Base-by-base conservation (phyloP, 2,888 invertebrate species). In the Rotaria sp. region DNA sequence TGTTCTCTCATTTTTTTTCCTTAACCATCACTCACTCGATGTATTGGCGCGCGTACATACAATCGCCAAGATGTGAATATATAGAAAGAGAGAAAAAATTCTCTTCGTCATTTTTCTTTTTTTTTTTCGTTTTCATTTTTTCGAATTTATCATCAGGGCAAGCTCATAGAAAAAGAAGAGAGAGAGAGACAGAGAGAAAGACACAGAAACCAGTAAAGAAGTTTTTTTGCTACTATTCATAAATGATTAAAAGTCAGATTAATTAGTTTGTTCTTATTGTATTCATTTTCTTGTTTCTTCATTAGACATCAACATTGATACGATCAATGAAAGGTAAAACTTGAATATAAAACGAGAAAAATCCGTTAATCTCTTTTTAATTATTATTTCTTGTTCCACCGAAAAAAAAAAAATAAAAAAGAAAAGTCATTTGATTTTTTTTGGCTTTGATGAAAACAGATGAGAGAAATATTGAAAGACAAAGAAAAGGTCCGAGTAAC, bases 341-440 rank as follows among this genome's bases (percentile, higher is more conserved):
- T 21, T 35, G 30, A 15, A 18, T 67, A 67, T 67, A 67, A 67
- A 67, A 67, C 67, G 67, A 35, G 35, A 67, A 55, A 67, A 15
- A 67, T 30, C 67, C 67, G 67, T 67, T 67, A 67, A 67, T 67
- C 67, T 67, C 67, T 67, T 67, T 67, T 67, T 67, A 67, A 67
- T 67, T 67, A 67, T 67, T 67, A 67, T 67, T 67, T 67, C 67
- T 67, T 67, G 35, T 67, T 67, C 21, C 30, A 35, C 21, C 30
- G 67, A 67, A 35, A 67, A 67, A 67, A 67, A 67, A 67, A 21
- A 18, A 15, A 59, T 7, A 35, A n/a, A n/a, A n/a, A n/a, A n/a
- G n/a, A 67, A 35, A 67, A 67, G n/a, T 18, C 35, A 21, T 67
- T 67, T 7, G 67, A 38, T 21, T 67, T 67, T 26, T 55, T 67